These are phyloP conservation scores for Stichopus chloronotus DNA, from an alignment of 35 echinoderm and acorn worm genomes.

Conservation along the genomic window DNA sequence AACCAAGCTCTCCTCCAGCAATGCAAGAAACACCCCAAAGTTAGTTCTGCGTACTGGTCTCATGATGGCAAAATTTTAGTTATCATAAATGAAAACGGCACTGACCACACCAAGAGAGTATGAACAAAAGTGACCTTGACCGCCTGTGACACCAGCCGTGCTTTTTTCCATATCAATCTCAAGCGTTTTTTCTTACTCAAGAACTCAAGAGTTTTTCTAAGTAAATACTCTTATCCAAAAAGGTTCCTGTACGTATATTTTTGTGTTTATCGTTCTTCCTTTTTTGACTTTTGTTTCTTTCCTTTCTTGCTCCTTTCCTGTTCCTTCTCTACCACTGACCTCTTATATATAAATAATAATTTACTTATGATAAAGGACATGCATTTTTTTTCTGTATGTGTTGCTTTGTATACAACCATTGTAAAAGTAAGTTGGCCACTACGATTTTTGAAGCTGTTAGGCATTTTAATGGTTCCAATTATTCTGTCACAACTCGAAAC, in stretches of 20 bases:
- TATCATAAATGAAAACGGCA: background rate
- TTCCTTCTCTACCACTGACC: background rate
- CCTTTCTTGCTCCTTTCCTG: background rate
- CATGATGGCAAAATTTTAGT: background rate
- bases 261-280: background rate
- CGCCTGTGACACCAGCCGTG: background rate
- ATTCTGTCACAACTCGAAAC: background rate
- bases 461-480: background rate
- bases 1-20: background rate
- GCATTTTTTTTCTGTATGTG: background rate
- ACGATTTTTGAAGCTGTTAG: background rate
- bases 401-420: too few relatives aligned
- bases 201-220: background rate
- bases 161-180: background rate
- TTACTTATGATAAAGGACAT: background rate
- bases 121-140: background rate
- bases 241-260: background rate
- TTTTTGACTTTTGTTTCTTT: background rate
- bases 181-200: background rate
- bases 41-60: background rate
- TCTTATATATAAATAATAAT: background rate
- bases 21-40: background rate
- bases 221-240: too few relatives aligned
- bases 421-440: background rate
- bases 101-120: background rate